These are phyloP conservation scores for Hecatera dysodea DNA, from an alignment of 2,888 invertebrate genomes.

Conservation along the genomic window DNA sequence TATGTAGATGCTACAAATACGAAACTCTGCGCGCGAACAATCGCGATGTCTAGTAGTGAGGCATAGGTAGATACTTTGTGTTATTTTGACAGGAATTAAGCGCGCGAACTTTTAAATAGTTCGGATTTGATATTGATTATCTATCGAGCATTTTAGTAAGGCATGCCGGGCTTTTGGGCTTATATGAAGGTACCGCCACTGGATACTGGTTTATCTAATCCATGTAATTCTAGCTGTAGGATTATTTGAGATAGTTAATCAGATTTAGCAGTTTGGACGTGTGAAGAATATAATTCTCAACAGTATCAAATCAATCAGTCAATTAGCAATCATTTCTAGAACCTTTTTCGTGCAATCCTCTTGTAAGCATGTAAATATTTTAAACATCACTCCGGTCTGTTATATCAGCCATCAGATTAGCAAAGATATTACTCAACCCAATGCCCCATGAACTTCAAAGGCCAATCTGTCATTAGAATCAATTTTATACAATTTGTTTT, in stretches of 20 bases:
- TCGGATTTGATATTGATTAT: no score
- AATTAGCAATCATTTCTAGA: conserved; percentile 9
- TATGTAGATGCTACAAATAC: no score
- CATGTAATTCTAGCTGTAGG: conserved; percentile 14
- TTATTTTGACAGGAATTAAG: no score
- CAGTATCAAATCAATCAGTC: not conserved
- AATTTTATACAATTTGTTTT: conserved; percentile 45
- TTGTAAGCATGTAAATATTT: conserved; percentile 28
- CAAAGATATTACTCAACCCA: conserved; percentile 49
- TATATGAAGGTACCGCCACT: no score
- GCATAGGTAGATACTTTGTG: no score
- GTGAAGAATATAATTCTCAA: not conserved
- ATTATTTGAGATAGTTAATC: conserved; percentile 2
- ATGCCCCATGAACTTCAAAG: conserved; percentile 52
- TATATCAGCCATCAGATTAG: conserved; percentile 42
- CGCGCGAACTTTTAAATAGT: no score
- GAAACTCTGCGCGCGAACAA: no score
- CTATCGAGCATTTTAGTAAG: no score
- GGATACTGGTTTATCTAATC: conserved; percentile 40
- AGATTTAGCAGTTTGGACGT: not conserved
- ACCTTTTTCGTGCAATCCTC: conserved; percentile 12
- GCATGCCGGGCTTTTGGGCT: no score
- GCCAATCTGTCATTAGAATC: conserved; percentile 57
- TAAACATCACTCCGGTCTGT: conserved; percentile 26
- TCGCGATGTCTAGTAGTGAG: no score